Percentiles rank a stretch among this genome's conserved stretches.
phyloP scores from a whole-genome alignment of 2,888 invertebrate genomes.

The Zygaena filipendulae region DNA sequence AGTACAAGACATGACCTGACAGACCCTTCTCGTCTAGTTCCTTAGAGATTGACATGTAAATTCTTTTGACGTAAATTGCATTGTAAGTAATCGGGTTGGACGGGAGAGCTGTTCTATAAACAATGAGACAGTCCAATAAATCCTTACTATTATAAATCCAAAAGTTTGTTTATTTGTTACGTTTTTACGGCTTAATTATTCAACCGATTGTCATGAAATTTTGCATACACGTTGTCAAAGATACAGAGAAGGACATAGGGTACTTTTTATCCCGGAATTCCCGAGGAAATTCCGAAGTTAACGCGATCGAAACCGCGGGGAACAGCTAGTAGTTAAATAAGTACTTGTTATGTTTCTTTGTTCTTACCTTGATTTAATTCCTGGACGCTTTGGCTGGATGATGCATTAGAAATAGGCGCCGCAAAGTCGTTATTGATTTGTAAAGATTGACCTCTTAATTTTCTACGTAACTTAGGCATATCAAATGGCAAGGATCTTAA shows the following conservation, averaged over 20 bases:
- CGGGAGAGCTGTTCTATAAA: too few species aligned
- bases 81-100: too few species aligned
- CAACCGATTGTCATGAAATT: too few species aligned
- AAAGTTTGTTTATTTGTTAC: too few species aligned
- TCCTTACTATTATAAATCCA: too few species aligned
- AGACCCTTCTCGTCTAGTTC: conserved; percentile 37
- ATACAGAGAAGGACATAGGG: too few species aligned
- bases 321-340: conserved; percentile 5
- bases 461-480: conserved; percentile 88
- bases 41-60: conserved; percentile 37
- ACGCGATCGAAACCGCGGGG: too few species aligned
- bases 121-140: too few species aligned
- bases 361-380: conserved; percentile 76
- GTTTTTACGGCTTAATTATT: too few species aligned
- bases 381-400: conserved; percentile 83
- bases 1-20: conserved; percentile 41
- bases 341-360: conserved; percentile 8
- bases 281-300: too few species aligned
- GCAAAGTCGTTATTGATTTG: conserved; percentile 74
- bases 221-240: too few species aligned
- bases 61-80: conserved; percentile 28
- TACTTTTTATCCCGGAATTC: too few species aligned
- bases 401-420: conserved; percentile 80
- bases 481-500: conserved; percentile 87
- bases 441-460: conserved; percentile 72